Conservation (phyloP, 1,140 invertebrate genomes). For the Proctacanthus coquilletti region DNA sequence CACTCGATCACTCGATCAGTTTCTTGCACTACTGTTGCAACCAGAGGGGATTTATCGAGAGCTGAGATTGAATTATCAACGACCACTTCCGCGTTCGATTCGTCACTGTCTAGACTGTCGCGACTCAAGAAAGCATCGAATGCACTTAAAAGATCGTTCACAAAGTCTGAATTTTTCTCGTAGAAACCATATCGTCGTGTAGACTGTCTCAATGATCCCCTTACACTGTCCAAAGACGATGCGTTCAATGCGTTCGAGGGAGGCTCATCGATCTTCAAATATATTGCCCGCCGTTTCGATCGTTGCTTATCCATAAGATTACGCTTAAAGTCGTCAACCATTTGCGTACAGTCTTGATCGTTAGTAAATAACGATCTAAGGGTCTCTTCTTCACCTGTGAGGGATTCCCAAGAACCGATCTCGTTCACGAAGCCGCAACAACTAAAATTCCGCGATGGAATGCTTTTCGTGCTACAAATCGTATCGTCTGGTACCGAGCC, state of each 20-base stretch:
- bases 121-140: constrained; percentile 3
- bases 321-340: constrained; percentile 8
- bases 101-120: too few species aligned
- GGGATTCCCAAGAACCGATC: constrained; percentile 6
- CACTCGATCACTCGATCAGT: too few species aligned
- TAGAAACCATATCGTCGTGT: constrained; percentile 2
- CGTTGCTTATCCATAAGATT: constrained; percentile 5
- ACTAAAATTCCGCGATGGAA: constrained; percentile 11
- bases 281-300: constrained; percentile 5
- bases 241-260: too few species aligned
- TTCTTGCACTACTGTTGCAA: too few species aligned
- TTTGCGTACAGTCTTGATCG: too few species aligned
- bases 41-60: too few species aligned
- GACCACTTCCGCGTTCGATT: too few species aligned
- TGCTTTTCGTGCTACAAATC: constrained; percentile 14
- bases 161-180: constrained; percentile 3
- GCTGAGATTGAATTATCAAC: too few species aligned
- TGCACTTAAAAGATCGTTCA: constrained; percentile 3
- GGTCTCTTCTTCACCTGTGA: background rate
- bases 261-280: constrained; percentile 4
- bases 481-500: background rate
- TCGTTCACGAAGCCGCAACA: constrained; percentile 10
- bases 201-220: too few species aligned
- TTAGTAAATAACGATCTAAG: background rate
- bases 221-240: too few species aligned